These are phyloP conservation scores for Drosophila rellima DNA, from an alignment of 2,888 invertebrate species.

Conservation along the genomic window DNA sequence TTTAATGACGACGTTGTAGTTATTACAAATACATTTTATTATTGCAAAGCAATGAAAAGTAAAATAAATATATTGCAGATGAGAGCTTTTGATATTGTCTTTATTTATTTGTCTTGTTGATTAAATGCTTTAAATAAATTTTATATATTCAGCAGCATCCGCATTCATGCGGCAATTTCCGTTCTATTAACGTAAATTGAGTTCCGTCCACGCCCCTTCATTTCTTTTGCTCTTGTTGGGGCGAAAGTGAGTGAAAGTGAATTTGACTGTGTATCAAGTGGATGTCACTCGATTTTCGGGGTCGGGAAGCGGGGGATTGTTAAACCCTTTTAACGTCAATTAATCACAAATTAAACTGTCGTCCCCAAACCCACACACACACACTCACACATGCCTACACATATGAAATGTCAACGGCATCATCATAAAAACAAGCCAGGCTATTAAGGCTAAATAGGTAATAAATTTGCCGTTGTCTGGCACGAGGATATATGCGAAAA, in stretches of 20 bases:
- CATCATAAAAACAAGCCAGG: conserved; percentile 78
- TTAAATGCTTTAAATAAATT: conserved; percentile 61
- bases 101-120: conserved; percentile 38
- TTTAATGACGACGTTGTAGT: neutral
- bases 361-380: conserved; percentile 35
- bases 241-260: conserved; percentile 72
- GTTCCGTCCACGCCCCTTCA: conserved; percentile 39
- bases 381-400: conserved; percentile 11
- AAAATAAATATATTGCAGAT: neutral
- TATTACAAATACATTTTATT: neutral
- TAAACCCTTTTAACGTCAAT: conserved; percentile 82
- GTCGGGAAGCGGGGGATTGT: conserved; percentile 41
- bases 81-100: neutral
- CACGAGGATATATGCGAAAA: conserved; percentile 61
- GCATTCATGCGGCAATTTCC: conserved; percentile 75
- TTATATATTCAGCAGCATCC: conserved; percentile 64
- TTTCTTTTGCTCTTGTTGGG: conserved; percentile 1
- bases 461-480: conserved; percentile 76
- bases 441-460: conserved; percentile 81
- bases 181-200: conserved; percentile 70
- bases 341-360: conserved; percentile 81
- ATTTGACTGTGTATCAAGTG: conserved; percentile 55
- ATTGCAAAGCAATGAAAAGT: neutral
- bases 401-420: conserved; percentile 52
- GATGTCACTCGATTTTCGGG: conserved; percentile 42